Conservation (phyloP, 2,113 vertebrate species). For the Megalops atlanticus region DNA sequence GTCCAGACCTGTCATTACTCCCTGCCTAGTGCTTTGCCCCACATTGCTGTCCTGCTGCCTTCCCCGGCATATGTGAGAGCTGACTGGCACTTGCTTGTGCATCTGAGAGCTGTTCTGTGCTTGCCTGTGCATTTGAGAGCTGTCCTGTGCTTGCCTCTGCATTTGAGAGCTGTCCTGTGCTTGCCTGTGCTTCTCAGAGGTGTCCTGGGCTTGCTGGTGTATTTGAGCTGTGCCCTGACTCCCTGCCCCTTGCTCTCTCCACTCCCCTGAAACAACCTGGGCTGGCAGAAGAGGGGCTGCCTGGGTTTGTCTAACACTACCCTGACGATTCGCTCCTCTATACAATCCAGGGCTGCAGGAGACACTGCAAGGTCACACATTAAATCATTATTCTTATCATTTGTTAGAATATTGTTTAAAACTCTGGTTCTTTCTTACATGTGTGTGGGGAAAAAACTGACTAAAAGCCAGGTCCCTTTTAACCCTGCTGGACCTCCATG, state of each 20-base stretch:
- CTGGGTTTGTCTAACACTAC: conserved; percentile 10
- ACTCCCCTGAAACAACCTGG: neutral
- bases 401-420: too few species aligned
- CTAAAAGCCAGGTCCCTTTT: too few species aligned
- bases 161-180: neutral
- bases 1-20: too few species aligned
- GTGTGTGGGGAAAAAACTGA: neutral
- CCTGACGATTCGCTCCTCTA: neutral
- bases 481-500: too few species aligned
- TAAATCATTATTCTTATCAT: neutral
- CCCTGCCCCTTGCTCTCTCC: neutral
- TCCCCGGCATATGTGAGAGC: neutral
- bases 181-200: neutral
- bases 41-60: too few species aligned
- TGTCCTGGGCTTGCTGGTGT: neutral
- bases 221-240: neutral
- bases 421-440: too few species aligned
- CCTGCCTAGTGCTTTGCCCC: too few species aligned
- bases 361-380: neutral
- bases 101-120: neutral
- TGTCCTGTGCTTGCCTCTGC: neutral
- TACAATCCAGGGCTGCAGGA: neutral
- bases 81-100: neutral
- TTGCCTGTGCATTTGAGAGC: neutral
- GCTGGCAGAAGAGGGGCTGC: neutral